Conservation (phyloP, 1,140 invertebrate species). For the Dendrolimus punctatus region DNA sequence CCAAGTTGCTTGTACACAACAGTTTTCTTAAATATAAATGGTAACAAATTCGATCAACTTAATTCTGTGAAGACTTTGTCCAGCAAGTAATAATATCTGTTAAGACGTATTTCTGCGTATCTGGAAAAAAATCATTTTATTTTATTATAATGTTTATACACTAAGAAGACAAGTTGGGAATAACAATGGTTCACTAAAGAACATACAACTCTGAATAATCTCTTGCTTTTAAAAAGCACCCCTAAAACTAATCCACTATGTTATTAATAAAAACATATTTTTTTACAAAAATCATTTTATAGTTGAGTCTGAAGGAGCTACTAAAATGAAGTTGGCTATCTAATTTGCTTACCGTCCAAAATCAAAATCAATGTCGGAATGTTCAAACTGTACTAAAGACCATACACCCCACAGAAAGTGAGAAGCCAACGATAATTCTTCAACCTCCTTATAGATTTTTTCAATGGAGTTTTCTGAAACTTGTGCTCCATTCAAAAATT, state of each 20-base stretch:
- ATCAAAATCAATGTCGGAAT: constrained; percentile 95
- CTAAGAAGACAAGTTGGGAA: too few species aligned
- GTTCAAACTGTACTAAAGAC: constrained; percentile 91
- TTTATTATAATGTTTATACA: too few species aligned
- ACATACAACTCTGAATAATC: too few species aligned
- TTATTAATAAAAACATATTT: too few species aligned
- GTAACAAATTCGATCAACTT: constrained; percentile 14
- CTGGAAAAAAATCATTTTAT: constrained; percentile 56
- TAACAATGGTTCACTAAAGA: too few species aligned
- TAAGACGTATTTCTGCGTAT: constrained; percentile 78
- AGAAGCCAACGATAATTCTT: constrained; percentile 84
- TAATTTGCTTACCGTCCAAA: constrained; percentile 84
- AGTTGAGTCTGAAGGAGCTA: too few species aligned
- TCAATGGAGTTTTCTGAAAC: constrained; percentile 77
- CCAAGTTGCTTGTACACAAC: not conserved
- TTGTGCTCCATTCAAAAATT: constrained; percentile 70
- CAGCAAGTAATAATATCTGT: constrained; percentile 74
- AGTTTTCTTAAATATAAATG: constrained; percentile 5
- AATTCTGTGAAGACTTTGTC: constrained; percentile 30
- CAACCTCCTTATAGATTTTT: constrained; percentile 82
- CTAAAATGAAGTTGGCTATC: too few species aligned
- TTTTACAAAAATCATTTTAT: too few species aligned
- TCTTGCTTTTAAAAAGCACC: too few species aligned
- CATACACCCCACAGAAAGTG: constrained; percentile 96
- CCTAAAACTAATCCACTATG: too few species aligned